A percentile compares a stretch with the other conserved stretches of the same genome.
Evolutionary conservation across 2,113 vertebrate genomes (phyloP).

Genomic region (Ceuthmochares aereus): DNA sequence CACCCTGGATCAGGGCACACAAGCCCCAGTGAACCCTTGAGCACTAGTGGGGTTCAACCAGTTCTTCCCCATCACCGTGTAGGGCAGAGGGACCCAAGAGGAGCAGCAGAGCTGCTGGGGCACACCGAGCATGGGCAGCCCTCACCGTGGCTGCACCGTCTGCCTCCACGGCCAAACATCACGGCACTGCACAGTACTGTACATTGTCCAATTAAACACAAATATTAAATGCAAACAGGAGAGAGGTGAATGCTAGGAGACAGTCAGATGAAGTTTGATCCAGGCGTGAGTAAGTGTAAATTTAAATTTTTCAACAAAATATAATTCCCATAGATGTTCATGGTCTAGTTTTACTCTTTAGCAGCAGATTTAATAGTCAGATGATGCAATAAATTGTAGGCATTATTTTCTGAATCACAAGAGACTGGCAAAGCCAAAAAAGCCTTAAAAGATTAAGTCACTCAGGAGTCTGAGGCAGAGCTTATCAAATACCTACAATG

Average conservation of each 20-base stretch:
- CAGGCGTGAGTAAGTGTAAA: neutral
- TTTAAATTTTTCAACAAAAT: slow-evolving; percentile 8
- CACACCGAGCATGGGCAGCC: too few relatives aligned
- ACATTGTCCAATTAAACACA: neutral
- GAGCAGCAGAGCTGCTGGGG: neutral
- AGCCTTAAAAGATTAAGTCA: neutral
- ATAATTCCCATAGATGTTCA: neutral
- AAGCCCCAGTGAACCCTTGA: accelerated
- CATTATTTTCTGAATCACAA: neutral
- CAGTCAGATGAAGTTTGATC: neutral
- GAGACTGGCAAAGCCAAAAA: neutral
- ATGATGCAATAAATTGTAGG: neutral
- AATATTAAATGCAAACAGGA: neutral
- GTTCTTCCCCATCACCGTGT: accelerated
- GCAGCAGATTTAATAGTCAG: neutral
- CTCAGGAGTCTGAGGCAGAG: neutral
- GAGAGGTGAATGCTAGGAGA: neutral
- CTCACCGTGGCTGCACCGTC: neutral
- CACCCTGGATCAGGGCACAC: neutral
- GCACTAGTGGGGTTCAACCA: neutral
- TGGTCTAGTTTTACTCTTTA: neutral
- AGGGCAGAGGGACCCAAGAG: neutral
- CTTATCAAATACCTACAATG: neutral
- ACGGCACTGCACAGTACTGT: accelerated
- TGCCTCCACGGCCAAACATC: neutral